Base-by-base conservation (phyloP, 1,140 invertebrate species). In the Plodia interpunctella region DNA sequence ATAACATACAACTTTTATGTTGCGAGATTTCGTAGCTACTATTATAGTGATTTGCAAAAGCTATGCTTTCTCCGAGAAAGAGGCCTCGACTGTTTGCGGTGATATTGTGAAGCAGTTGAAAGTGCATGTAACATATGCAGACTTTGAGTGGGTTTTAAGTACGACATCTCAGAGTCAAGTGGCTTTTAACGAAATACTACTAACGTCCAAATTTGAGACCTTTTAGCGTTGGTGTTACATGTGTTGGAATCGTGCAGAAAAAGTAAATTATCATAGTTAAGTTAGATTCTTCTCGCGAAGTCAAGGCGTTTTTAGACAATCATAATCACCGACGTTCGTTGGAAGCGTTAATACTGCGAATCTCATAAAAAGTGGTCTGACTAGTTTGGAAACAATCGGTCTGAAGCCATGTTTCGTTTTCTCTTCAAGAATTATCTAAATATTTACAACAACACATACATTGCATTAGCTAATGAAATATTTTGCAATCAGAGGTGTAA, bases 1-100 rank as follows among this genome's bases (percentile, higher is more conserved):
- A 60, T 62, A 67, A 65, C 59, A 65, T 57, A 67, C 60, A 60
- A 66, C 62, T 61, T 57, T 70, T 68, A 68, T 63, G 60, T 66
- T 69, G 59, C 60, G 57, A 67, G 55, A 63, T 55, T 66, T 28
- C 62, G 21, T 49, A 54, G n/a, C 53, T 32, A n/a, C 15, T 60
- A 55, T 19, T 44, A 55, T 60, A 62, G 62, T 61, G 59, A 66
- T 70, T 55, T 58, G 63, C 63, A 51, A 65, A 66, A 62, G 49
- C 61, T 65, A 57, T 49, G 66, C 67, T 73, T 73, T 67, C 70
- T 61, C 65, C 20, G 25, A 49, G 50, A 58, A 65, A 59, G 38
- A 57, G 52, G 63, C 17, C 50, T 55, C 51, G 19, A 53, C 51
- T 53, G 18, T 53, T 53, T 20, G 51, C 21, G 51, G 51, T 25